Evolutionary conservation across 2,888 invertebrate genomes (phyloP), one percentile per base, ranked within the genome.

Genomic region (Oligia fasciuncula): DNA sequence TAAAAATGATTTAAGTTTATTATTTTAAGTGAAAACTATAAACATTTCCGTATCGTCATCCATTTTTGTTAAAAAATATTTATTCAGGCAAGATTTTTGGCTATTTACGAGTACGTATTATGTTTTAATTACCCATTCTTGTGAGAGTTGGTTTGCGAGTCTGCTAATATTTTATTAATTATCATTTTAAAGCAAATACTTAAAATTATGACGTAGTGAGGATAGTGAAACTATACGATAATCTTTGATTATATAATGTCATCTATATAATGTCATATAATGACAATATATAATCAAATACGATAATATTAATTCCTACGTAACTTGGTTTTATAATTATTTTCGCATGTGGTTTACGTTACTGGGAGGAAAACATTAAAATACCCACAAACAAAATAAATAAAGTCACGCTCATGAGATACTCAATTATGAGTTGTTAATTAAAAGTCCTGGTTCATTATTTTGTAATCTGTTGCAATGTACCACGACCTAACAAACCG

Each of bases 21-120:
- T 81, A 68, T 71, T 62, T n/a, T 35, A 17, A 40, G 14, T 49
- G 29, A 77, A 82, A 78, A 83, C 51, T 75, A 29, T 29, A 75
- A 62, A 43, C 46, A 73, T 65, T 79, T 60, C 49, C 69, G 43
- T 68, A 60, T 60, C 46, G 35, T 69, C 67, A 23, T 35, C 35
- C 1, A 43, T 74, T 76, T 76, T 23, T 40, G 9, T 67, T 29
- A 19, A 43, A 49, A 51, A 54, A 75, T 17, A 35, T 67, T 67
- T 66, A 54, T 46, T 35, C 5, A n/a, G 14, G 0, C 9, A 46
- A 66, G 14, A 17, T 49, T 66, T 65, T 43, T 63, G 40, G 6
- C 23, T 23, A 19, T 65, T 63, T 72, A 66, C 11, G 57, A 60
- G 57, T 60, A 60, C 68, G 23, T 57, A 3, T 75, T 57, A n/a